These are phyloP conservation scores for Philypnodon macrostomus DNA, from an alignment of 2,797 vertebrate species.

Conservation along the genomic window DNA sequence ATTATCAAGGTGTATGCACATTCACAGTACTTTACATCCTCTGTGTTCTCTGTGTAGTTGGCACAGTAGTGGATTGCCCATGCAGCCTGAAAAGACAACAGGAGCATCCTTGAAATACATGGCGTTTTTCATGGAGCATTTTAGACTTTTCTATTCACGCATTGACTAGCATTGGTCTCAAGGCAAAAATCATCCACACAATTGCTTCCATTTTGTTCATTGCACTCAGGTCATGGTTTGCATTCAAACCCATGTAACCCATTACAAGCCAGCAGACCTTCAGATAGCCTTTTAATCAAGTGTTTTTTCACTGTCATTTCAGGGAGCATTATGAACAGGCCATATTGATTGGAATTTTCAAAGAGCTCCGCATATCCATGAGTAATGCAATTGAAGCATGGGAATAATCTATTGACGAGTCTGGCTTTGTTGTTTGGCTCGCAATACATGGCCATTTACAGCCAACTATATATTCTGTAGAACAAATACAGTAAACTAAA, in stretches of 20 bases:
- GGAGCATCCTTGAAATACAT: too few relatives aligned
- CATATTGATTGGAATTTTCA: constrained; percentile 36
- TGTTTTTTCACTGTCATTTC: constrained; percentile 25
- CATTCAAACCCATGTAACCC: constrained; percentile 13
- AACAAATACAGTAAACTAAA: constrained; percentile 2
- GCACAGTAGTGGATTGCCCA: too few relatives aligned
- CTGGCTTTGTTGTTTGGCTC: neutral
- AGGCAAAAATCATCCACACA: neutral
- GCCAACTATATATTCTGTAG: constrained; percentile 14
- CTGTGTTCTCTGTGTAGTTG: too few relatives aligned
- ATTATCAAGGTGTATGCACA: too few relatives aligned
- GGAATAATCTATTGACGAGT: constrained; percentile 38
- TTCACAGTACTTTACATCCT: too few relatives aligned
- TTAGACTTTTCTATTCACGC: too few relatives aligned
- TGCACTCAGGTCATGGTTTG: constrained; percentile 33
- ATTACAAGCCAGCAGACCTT: constrained; percentile 13
- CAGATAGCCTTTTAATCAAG: constrained; percentile 25
- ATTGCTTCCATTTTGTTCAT: too few relatives aligned
- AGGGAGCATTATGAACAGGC: constrained; percentile 10
- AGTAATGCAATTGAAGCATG: constrained; percentile 41
- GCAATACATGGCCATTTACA: constrained; percentile 18
- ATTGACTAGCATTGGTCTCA: neutral
- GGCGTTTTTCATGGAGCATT: too few relatives aligned
- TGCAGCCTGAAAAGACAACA: too few relatives aligned
- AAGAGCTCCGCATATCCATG: constrained; percentile 23